These are phyloP conservation scores for Tupaia chinensis DNA, from an alignment of 2,113 vertebrate species.

Conservation along the genomic window DNA sequence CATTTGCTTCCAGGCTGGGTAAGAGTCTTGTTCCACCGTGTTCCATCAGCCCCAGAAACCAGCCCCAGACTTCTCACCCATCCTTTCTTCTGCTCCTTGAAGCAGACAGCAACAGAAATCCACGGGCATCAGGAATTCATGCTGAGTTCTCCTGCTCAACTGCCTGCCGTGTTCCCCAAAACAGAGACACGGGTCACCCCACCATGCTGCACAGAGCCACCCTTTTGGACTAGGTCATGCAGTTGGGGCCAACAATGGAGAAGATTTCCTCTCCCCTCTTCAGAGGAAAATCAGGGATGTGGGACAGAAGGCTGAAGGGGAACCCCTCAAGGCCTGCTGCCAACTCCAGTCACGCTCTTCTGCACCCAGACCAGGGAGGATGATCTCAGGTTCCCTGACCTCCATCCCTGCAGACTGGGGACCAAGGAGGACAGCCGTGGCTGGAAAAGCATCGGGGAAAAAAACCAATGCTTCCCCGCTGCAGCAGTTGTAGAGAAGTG, in stretches of 20 bases:
- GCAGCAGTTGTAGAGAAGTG: background rate
- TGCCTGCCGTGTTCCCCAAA: no score
- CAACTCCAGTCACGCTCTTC: background rate
- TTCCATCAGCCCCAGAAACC: background rate
- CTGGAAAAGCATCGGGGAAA: background rate
- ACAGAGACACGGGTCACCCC: background rate
- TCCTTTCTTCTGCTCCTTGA: background rate
- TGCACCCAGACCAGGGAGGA: background rate
- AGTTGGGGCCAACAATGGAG: no score
- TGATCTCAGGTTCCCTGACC: background rate
- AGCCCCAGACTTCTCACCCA: background rate
- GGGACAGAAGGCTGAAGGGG: background rate
- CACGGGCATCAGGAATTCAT: background rate
- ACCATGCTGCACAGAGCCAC: background rate
- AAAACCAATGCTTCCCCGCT: background rate
- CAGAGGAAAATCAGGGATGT: background rate
- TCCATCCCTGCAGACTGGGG: background rate
- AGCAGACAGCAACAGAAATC: background rate
- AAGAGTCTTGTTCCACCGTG: no score
- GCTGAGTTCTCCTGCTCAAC: background rate
- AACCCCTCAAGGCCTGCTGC: background rate
- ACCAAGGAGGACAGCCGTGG: background rate
- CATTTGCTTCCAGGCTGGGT: background rate
- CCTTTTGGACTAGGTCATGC: no score
- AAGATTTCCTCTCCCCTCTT: background rate